Evolutionary conservation across 1,140 invertebrate genomes (phyloP).

Genomic region (Ceratosolen fusciceps): DNA sequence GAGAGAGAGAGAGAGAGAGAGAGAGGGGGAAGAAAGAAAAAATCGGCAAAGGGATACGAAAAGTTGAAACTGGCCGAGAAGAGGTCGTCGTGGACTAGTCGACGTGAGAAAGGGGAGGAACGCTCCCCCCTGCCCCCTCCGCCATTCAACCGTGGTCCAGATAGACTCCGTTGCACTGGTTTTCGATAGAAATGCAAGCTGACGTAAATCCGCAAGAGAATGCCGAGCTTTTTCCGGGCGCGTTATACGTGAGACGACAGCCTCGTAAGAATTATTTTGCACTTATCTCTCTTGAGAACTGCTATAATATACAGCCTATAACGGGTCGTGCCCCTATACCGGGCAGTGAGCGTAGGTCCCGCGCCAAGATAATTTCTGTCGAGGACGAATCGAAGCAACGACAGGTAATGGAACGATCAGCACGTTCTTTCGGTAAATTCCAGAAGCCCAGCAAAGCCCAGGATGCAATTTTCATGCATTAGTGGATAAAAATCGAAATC

Average conservation of each 20-base stretch:
- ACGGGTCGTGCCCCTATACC: too few species aligned
- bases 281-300: neutral
- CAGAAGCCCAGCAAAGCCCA: too few species aligned
- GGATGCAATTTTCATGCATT: too few species aligned
- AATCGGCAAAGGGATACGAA: slow-evolving; percentile 38
- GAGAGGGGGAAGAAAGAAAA: slow-evolving; percentile 33
- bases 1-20: too few species aligned
- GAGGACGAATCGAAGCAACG: neutral
- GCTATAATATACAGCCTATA: too few species aligned
- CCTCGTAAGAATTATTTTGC: slow-evolving; percentile 53
- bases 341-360: too few species aligned
- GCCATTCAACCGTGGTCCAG: slow-evolving; percentile 11
- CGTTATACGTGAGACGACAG: slow-evolving; percentile 55
- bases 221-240: slow-evolving; percentile 50
- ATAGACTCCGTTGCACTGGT: slow-evolving; percentile 47
- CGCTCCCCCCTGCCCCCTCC: neutral
- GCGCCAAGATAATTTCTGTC: neutral
- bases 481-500: too few species aligned
- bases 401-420: neutral
- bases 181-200: slow-evolving; percentile 56
- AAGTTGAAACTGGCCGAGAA: slow-evolving; percentile 25
- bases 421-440: too few species aligned
- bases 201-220: slow-evolving; percentile 54
- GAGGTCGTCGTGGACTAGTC: neutral
- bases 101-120: neutral